Evolutionary conservation across 2,113 vertebrate genomes (phyloP).

Genomic region (Prionailurus viverrinus): DNA sequence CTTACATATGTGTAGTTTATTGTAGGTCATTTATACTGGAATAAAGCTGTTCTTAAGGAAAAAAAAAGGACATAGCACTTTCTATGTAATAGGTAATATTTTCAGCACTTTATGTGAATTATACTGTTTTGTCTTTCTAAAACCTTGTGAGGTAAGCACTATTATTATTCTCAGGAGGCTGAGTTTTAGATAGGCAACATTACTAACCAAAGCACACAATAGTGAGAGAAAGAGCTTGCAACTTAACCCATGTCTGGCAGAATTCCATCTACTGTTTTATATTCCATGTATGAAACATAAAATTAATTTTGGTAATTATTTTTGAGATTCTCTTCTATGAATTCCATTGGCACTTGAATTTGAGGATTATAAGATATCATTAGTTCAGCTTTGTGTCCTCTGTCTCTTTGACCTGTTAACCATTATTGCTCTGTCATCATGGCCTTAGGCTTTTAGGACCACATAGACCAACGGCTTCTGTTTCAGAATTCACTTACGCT

Average conservation of each 20-base stretch:
- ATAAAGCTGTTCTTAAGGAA: not conserved
- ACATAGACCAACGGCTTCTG: not conserved
- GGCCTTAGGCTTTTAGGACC: not conserved
- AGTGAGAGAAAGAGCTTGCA: not conserved
- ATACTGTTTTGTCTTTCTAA: not conserved
- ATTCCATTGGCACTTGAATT: not conserved
- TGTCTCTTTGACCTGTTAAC: not conserved
- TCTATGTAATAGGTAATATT: not conserved
- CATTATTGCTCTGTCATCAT: not conserved
- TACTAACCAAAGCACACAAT: not conserved
- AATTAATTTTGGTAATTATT: constrained; percentile 3
- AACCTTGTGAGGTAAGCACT: not conserved
- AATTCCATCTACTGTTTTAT: not conserved
- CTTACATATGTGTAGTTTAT: not conserved
- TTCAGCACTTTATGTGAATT: not conserved
- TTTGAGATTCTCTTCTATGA: not conserved
- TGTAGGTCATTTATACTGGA: not conserved
- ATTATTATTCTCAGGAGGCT: not conserved
- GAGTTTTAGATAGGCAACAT: not conserved
- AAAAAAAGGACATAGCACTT: not conserved
- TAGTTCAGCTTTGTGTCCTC: not conserved
- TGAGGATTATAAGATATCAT: not conserved
- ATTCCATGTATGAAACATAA: not conserved
- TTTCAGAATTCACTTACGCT: not conserved
- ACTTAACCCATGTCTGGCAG: not conserved